These are phyloP conservation scores for Drosophila meridionalis DNA, from an alignment of 2,888 invertebrate species.

Conservation along the genomic window DNA sequence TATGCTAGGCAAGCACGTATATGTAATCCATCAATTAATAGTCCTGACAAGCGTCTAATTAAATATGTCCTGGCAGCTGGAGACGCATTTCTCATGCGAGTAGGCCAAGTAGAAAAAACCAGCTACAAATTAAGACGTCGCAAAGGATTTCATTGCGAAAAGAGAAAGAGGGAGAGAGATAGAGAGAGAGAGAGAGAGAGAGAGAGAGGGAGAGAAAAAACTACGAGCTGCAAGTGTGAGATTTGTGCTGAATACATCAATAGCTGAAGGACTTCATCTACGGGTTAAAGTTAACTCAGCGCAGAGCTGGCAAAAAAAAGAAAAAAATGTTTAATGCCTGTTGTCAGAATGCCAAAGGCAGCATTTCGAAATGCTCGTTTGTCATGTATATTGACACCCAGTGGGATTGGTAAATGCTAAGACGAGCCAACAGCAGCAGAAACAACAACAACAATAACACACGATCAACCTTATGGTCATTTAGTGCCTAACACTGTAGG, in stretches of 20 bases:
- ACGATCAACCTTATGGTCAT: constrained; percentile 26
- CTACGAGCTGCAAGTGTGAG: constrained; percentile 4
- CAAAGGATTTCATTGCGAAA: constrained; percentile 24
- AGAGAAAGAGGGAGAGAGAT: no score
- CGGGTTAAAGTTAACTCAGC: constrained; percentile 20
- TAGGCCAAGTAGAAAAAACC: constrained; percentile 25
- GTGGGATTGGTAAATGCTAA: constrained; percentile 3
- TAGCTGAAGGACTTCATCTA: constrained; percentile 23
- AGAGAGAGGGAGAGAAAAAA: neutral
- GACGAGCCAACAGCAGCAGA: neutral
- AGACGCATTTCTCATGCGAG: constrained; percentile 18
- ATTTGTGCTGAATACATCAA: constrained; percentile 26
- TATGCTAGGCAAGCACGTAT: constrained; percentile 9
- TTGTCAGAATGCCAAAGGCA: constrained; percentile 35
- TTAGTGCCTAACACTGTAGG: constrained; percentile 17
- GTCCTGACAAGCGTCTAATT: constrained; percentile 72
- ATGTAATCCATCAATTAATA: constrained; percentile 72
- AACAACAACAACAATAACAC: neutral
- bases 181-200: no score
- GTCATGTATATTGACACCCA: constrained; percentile 45
- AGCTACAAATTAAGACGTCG: constrained; percentile 20
- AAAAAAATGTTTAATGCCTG: constrained; percentile 24
- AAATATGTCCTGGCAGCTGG: constrained; percentile 63
- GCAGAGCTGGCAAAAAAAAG: neutral
- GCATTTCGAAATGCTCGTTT: constrained; percentile 36